Conservation (phyloP, 2,113 vertebrate species). For the Osmerus eperlanus region DNA sequence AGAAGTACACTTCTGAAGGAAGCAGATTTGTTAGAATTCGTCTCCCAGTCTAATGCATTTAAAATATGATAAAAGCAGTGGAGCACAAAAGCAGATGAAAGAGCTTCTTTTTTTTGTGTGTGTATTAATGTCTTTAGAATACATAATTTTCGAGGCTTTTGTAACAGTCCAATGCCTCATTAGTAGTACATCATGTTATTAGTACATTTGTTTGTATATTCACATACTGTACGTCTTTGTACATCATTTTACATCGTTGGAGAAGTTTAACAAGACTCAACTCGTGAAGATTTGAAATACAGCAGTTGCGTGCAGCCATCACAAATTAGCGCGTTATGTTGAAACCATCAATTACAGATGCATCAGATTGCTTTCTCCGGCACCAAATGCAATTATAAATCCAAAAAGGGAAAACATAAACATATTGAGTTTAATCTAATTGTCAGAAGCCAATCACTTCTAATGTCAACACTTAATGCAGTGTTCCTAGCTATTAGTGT, state of each 20-base stretch:
- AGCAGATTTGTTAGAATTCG: conserved; percentile 27
- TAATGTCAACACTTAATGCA: not conserved
- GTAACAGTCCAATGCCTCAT: not conserved
- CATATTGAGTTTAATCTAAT: conserved; percentile 15
- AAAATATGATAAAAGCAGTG: conserved; percentile 23
- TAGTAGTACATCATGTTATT: too few species aligned
- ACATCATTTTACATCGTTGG: too few species aligned
- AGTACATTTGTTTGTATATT: too few species aligned
- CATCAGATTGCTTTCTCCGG: not conserved
- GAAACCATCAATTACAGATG: conserved; percentile 17
- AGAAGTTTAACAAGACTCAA: too few species aligned
- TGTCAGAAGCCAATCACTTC: conserved; percentile 1
- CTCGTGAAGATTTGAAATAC: too few species aligned
- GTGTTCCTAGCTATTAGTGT: too few species aligned
- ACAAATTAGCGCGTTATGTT: conserved; percentile 6
- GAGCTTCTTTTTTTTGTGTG: not conserved
- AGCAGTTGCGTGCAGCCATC: not conserved
- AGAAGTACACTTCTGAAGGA: conserved; percentile 30
- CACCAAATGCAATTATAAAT: not conserved
- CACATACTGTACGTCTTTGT: too few species aligned
- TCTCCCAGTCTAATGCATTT: conserved; percentile 25
- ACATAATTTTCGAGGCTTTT: not conserved
- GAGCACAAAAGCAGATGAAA: conserved; percentile 15
- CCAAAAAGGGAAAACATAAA: conserved; percentile 4
- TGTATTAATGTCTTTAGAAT: not conserved